phyloP scores from a whole-genome alignment of 2,888 invertebrate species.

The Heliconius aoede region DNA sequence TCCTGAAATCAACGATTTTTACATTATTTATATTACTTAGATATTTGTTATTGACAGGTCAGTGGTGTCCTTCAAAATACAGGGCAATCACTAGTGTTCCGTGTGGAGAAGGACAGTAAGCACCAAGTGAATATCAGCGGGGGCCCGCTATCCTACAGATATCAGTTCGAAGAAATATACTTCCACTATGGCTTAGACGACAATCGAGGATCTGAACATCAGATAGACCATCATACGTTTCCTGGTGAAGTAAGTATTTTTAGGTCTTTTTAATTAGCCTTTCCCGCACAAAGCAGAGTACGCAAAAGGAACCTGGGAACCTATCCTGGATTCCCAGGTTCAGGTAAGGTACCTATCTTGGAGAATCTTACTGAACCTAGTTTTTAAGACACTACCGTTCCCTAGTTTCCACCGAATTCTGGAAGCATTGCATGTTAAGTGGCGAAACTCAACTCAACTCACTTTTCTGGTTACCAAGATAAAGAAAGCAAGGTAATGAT shows the following conservation, averaged over 20 bases:
- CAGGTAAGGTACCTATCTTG: no score
- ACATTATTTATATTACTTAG: not conserved
- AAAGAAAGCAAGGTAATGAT: no score
- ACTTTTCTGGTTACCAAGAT: no score
- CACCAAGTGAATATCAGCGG: slow-evolving; percentile 97
- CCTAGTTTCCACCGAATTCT: no score
- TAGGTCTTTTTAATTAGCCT: not conserved
- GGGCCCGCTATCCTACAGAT: slow-evolving; percentile 97
- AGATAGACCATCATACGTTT: slow-evolving; percentile 96
- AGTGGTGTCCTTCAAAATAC: slow-evolving; percentile 96
- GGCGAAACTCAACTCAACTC: no score
- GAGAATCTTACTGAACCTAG: no score
- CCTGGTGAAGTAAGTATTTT: slow-evolving; percentile 94
- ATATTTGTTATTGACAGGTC: slow-evolving; percentile 84
- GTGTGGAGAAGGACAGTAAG: slow-evolving; percentile 94
- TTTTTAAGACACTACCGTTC: no score
- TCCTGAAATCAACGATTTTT: no score
- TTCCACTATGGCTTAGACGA: slow-evolving; percentile 97
- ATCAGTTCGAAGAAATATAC: slow-evolving; percentile 97
- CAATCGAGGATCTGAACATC: slow-evolving; percentile 97
- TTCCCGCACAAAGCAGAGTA: no score
- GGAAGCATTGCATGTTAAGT: no score
- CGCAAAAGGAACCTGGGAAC: no score
- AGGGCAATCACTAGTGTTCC: slow-evolving; percentile 96
- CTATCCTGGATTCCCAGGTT: no score